Evolutionary conservation across 2,797 vertebrate species (phyloP).

Genomic region (Schizopygopsis pylzovi): DNA sequence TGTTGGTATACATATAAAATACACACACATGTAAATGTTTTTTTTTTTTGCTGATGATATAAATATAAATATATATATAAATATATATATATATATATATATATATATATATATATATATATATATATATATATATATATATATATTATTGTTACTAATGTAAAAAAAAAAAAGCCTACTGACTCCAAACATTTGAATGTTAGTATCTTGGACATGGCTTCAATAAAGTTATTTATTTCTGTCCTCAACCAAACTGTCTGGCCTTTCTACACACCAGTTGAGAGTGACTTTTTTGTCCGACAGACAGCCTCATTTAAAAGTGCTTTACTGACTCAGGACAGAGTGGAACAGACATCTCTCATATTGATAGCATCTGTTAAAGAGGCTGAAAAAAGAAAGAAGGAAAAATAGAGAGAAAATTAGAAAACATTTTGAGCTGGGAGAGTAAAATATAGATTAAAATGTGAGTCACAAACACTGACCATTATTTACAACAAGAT

Average conservation of each 20-base stretch:
- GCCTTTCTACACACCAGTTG: slow-evolving; percentile 10
- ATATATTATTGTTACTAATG: background rate
- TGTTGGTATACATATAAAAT: background rate
- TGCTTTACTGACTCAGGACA: slow-evolving; percentile 35
- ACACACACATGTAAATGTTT: background rate
- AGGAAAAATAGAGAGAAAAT: slow-evolving; percentile 1
- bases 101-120: background rate
- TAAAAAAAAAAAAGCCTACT: background rate
- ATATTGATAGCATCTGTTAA: slow-evolving; percentile 53
- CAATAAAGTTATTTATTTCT: slow-evolving; percentile 9
- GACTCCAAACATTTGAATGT: background rate
- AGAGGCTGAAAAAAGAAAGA: slow-evolving; percentile 10
- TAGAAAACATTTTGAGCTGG: slow-evolving; percentile 22
- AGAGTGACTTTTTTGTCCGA: slow-evolving; percentile 10
- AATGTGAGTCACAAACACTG: slow-evolving; percentile 9
- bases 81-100: background rate
- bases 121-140: background rate
- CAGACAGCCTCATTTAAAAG: slow-evolving; percentile 40
- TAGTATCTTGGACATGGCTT: background rate
- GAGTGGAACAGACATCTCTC: slow-evolving; percentile 38
- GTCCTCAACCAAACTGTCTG: slow-evolving; percentile 25
- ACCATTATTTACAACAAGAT: slow-evolving; percentile 65
- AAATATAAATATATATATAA: no score
- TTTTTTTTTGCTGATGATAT: background rate
- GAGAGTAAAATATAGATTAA: slow-evolving; percentile 27